Conservation (phyloP, 2,113 vertebrate genomes). For the Spilogale gracilis region DNA sequence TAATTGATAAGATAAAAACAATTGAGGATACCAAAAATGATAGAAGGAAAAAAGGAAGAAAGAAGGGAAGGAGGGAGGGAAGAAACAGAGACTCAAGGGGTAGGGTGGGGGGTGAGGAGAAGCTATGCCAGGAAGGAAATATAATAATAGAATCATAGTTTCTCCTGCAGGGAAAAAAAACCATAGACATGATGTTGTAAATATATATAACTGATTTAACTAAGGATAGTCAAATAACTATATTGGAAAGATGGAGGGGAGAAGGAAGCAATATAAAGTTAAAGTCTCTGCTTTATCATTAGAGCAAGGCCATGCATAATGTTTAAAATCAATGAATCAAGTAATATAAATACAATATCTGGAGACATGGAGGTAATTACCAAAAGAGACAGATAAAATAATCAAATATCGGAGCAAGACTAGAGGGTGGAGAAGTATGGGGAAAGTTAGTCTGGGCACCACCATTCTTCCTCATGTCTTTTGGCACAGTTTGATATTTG, state of each 20-base stretch:
- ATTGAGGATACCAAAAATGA: not conserved
- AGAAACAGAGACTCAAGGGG: not conserved
- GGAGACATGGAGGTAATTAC: not conserved
- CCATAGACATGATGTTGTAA: not conserved
- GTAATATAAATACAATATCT: not conserved
- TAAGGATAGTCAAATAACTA: not conserved
- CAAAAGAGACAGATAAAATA: not conserved
- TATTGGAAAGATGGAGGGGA: not conserved
- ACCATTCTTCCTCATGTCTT: not conserved
- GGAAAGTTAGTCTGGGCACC: not conserved
- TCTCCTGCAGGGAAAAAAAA: not conserved
- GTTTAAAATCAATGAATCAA: not conserved
- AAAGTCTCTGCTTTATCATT: not conserved
- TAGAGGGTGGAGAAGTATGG: not conserved
- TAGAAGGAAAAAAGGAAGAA: not conserved
- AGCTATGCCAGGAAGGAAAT: not conserved
- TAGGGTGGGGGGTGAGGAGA: too few relatives aligned
- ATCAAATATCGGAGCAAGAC: not conserved
- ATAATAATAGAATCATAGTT: not conserved
- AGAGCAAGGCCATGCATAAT: not conserved
- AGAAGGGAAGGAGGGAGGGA: not conserved
- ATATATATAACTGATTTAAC: not conserved
- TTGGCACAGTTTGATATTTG: not conserved
- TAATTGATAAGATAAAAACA: not conserved
- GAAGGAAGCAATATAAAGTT: not conserved